Conservation (phyloP, 2,113 vertebrate species). For the Muscicapa adusta region DNA sequence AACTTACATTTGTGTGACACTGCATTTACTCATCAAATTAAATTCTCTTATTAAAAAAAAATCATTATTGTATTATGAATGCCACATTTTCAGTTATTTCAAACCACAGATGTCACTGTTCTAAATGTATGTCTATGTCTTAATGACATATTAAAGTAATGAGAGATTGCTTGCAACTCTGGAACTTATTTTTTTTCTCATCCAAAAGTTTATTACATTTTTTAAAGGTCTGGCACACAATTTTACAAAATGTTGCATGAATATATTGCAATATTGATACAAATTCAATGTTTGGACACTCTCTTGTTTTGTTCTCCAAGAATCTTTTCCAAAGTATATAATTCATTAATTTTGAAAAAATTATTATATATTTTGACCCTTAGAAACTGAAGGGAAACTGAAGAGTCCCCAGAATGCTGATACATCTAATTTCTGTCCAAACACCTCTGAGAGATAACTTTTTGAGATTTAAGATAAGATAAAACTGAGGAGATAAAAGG, state of each 20-base stretch:
- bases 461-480: not conserved
- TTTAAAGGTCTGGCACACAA: not conserved
- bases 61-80: not conserved
- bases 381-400: not conserved
- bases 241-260: not conserved
- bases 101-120: not conserved
- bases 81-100: slow-evolving; percentile 4
- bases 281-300: not conserved
- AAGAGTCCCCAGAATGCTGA: not conserved
- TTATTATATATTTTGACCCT: not conserved
- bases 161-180: not conserved
- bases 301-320: not conserved
- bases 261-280: not conserved
- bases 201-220: not conserved
- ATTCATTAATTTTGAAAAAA: not conserved
- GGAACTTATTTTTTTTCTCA: not conserved
- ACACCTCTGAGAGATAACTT: not conserved
- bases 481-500: not conserved
- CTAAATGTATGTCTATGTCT: not conserved
- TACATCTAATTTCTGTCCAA: not conserved
- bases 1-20: not conserved
- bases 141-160: not conserved
- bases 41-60: not conserved
- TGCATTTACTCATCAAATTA: slow-evolving; percentile 25
- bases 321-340: not conserved